These are phyloP conservation scores for Leistus spinibarbis DNA, from an alignment of 2,888 invertebrate species.

Conservation along the genomic window DNA sequence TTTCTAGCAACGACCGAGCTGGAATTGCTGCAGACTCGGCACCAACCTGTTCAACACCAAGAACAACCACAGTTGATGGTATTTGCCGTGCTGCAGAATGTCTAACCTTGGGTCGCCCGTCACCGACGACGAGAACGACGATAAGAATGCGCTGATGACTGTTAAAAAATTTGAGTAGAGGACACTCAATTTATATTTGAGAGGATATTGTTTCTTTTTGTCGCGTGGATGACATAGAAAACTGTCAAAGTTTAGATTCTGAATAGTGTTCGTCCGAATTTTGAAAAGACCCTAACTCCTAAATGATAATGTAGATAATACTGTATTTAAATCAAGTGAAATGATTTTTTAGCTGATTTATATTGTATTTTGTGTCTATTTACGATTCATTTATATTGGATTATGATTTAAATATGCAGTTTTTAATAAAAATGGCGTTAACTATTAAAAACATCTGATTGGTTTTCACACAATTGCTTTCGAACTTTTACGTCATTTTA, in stretches of 20 bases:
- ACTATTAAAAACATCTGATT: not conserved
- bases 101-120: not conserved
- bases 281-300: not conserved
- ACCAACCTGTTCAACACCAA: slow-evolving; percentile 3
- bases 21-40: slow-evolving; percentile 30
- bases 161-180: not conserved
- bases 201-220: not conserved
- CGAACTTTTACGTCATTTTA: too few species aligned
- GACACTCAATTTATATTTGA: too few species aligned
- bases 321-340: not conserved
- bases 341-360: not conserved
- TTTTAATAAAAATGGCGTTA: too few species aligned
- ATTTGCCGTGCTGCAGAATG: not conserved
- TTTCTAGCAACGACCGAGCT: slow-evolving; percentile 31
- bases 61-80: slow-evolving; percentile 24
- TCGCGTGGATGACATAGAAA: not conserved
- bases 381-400: not conserved
- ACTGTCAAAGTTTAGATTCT: not conserved
- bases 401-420: too few species aligned
- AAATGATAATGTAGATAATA: not conserved
- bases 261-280: not conserved
- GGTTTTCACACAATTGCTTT: too few species aligned
- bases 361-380: not conserved
- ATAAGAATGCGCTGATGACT: not conserved
- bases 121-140: not conserved